These are phyloP conservation scores for Scrobipalpa costella DNA, from an alignment of 2,888 invertebrate genomes.

Conservation along the genomic window DNA sequence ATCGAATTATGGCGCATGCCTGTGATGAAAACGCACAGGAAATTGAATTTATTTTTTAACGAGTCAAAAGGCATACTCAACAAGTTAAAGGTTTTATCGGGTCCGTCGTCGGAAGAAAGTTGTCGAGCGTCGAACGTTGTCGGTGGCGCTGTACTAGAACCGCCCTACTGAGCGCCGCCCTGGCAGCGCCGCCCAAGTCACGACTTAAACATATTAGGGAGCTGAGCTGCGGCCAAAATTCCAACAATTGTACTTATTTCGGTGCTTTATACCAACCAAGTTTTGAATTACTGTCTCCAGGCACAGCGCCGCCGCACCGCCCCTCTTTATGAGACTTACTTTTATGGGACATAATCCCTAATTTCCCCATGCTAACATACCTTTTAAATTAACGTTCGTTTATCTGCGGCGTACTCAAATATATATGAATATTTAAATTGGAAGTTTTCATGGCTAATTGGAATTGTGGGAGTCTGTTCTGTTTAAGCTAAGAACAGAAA, in stretches of 20 bases:
- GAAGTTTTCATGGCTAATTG: constrained; percentile 22
- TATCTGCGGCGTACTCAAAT: constrained; percentile 11
- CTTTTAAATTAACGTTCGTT: constrained; percentile 25
- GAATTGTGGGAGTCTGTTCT: constrained; percentile 1
- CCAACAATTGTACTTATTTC: constrained; percentile 46
- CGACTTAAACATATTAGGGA: constrained; percentile 54
- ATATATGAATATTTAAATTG: constrained; percentile 31
- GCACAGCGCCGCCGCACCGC: constrained; percentile 25
- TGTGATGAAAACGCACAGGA: no score
- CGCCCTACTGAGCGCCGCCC: no score
- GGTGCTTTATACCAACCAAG: constrained; percentile 54
- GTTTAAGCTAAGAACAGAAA: not conserved
- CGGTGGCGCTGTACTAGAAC: no score
- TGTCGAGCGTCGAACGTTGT: not conserved
- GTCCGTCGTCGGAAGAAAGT: constrained; percentile 14
- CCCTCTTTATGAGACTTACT: constrained; percentile 38
- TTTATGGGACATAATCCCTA: constrained; percentile 39
- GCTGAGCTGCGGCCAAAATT: constrained; percentile 46
- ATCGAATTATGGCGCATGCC: no score
- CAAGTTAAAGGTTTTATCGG: constrained; percentile 5
- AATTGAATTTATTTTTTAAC: constrained; percentile 15
- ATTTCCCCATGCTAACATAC: constrained; percentile 29
- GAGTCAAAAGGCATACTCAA: not conserved
- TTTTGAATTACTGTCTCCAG: constrained; percentile 52
- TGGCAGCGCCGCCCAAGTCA: constrained; percentile 34